Percentiles rank a stretch among this genome's conserved stretches.
phyloP scores from a whole-genome alignment of 2,113 vertebrate genomes.

The Astur gentilis region DNA sequence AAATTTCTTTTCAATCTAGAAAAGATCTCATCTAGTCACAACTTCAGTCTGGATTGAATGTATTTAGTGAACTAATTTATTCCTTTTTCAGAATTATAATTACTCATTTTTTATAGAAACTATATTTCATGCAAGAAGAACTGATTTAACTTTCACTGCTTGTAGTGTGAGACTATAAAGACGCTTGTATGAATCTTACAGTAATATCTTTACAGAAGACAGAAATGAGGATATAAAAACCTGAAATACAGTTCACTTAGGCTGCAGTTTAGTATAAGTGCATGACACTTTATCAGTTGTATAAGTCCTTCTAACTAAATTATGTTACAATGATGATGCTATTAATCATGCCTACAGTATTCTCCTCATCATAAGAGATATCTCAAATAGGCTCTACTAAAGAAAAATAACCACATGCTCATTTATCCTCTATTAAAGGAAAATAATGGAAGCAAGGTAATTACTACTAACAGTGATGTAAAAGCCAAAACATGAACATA shows the following conservation, averaged over 20 bases:
- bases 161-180: conserved; percentile 41
- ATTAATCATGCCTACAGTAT: conserved; percentile 50
- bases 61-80: conserved; percentile 47
- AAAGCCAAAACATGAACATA: conserved; percentile 62
- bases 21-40: conserved; percentile 22
- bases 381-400: conserved; percentile 16
- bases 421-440: conserved; percentile 54
- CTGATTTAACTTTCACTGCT: conserved; percentile 61
- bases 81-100: conserved; percentile 39
- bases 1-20: conserved; percentile 8
- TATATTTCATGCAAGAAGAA: conserved; percentile 54
- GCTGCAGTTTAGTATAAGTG: conserved; percentile 60
- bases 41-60: conserved; percentile 23
- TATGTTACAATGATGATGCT: conserved; percentile 56
- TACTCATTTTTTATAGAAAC: conserved; percentile 51
- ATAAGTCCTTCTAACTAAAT: conserved; percentile 68
- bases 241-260: conserved; percentile 66
- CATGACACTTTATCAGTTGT: conserved; percentile 62
- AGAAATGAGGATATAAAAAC: conserved; percentile 66
- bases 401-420: conserved; percentile 44
- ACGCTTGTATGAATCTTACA: conserved; percentile 49
- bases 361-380: background rate
- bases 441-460: conserved; percentile 55
- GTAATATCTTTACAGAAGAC: conserved; percentile 57
- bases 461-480: conserved; percentile 36